Evolutionary conservation across 1,140 invertebrate species (phyloP), one percentile per base, ranked within the genome.

Genomic region (Conus betulinus): DNA sequence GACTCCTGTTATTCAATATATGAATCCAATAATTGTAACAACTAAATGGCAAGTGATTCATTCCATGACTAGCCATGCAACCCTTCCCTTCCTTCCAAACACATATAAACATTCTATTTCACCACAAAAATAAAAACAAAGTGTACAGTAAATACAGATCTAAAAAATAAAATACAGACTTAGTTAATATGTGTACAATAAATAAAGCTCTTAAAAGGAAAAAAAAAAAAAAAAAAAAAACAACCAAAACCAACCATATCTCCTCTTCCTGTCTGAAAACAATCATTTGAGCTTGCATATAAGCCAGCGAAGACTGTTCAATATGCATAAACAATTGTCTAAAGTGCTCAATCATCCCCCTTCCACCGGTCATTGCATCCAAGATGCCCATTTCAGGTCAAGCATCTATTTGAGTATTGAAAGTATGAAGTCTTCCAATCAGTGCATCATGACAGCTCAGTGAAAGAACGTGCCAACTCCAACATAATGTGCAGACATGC

Each of bases 1-100:
- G 11, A 27, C 0, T 15, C 6, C 71, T 39, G 13, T 23, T 17
- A 78, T 53, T 51, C 8, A 51, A 39, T 23, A 5, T 8, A 52
- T 51, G 27, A 81, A 51, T 51, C 27, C 13, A 81, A 52, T 53
- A 4, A 51, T 53, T 5, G 51, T 23, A 8, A 39, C 10, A 23
- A 81, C 79, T 23, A 53, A 23, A 81, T 81, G 79, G 79, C 79
- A 81, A 81, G 79, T 23, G 20, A 81, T 53, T 81, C 13, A 81
- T 3, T 81, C 76, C 76, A 78, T 81, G 79, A 81, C 79, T 81
- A 81, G 79, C 79, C 79, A 81, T 8, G 10, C 79, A 51, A 81
- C 51, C 39, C 10, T 51, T 78, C 76, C 76, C 8, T 51, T 78
- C 39, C 76, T 17, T 8, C 10, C 25, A 27, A 27, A 78, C 76